Conservation (phyloP, 30 jellyfish, hydroid and myxozoan species). For the Phacellophora camtschatica region DNA sequence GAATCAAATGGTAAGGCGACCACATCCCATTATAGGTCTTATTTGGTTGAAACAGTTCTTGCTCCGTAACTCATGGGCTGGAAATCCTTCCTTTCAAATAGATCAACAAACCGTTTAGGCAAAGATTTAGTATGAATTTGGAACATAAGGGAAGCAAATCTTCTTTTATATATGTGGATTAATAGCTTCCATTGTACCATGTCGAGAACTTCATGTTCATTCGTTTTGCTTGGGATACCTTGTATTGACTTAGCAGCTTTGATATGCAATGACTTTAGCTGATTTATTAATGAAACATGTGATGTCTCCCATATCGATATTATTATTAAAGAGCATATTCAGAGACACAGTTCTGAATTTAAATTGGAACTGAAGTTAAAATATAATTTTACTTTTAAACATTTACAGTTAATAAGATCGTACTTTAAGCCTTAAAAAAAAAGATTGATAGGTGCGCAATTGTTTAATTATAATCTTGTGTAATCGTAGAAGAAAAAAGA, state of each 20-base stretch:
- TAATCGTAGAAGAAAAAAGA: too few relatives aligned
- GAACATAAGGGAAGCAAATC: slow-evolving; percentile 53
- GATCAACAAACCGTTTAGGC: slow-evolving; percentile 39
- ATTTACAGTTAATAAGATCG: too few relatives aligned
- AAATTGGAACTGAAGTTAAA: too few relatives aligned
- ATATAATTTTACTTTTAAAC: too few relatives aligned
- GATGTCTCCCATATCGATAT: slow-evolving; percentile 16
- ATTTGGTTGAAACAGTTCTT: slow-evolving; percentile 42
- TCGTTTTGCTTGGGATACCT: slow-evolving; percentile 40
- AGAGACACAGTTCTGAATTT: too few relatives aligned
- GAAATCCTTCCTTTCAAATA: slow-evolving; percentile 34
- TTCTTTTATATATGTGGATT: slow-evolving; percentile 5
- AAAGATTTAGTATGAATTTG: slow-evolving; percentile 27
- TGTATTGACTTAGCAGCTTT: slow-evolving; percentile 42
- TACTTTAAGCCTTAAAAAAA: too few relatives aligned
- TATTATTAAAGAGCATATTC: too few relatives aligned
- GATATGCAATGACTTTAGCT: slow-evolving; percentile 19
- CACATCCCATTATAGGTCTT: slow-evolving; percentile 38
- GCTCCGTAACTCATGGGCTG: slow-evolving; percentile 47
- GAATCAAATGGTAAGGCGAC: slow-evolving; percentile 34
- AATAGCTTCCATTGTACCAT: slow-evolving; percentile 38
- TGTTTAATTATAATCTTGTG: too few relatives aligned
- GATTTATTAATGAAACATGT: neutral
- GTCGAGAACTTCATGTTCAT: slow-evolving; percentile 39
- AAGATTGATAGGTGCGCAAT: too few relatives aligned